Percentiles rank a stretch among this genome's conserved stretches.
These are phyloP conservation scores for Amphimallon solstitiale DNA, from an alignment of 2,888 invertebrate species.

Conservation along the genomic window DNA sequence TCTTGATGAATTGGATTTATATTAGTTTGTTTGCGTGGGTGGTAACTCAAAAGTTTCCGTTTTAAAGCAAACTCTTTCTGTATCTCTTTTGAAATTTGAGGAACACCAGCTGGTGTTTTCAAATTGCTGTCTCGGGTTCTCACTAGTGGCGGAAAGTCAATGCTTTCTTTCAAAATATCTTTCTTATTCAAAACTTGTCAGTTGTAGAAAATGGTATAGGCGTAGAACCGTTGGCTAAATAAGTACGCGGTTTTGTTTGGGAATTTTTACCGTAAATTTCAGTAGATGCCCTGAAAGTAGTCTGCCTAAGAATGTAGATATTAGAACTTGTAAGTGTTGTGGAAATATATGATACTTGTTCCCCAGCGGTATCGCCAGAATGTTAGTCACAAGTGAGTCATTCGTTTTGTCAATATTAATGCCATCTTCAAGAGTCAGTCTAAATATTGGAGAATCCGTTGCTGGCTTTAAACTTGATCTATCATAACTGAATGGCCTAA, in stretches of 20 bases:
- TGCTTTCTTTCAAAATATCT: conserved; percentile 2
- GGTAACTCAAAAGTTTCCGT: conserved; percentile 38
- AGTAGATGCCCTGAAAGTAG: conserved; percentile 5
- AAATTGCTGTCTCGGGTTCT: neutral
- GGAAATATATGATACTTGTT: neutral
- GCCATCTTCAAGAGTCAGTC: conserved; percentile 21
- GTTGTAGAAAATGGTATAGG: conserved; percentile 3
- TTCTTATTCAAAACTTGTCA: neutral
- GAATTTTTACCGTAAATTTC: neutral
- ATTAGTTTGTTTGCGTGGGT: conserved; percentile 23
- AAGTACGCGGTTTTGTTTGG: conserved; percentile 12
- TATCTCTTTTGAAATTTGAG: conserved; percentile 19
- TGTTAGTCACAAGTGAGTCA: conserved; percentile 32
- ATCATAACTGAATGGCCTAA: neutral
- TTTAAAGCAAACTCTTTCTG: conserved; percentile 25
- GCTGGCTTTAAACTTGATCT: conserved; percentile 2
- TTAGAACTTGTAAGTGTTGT: conserved; percentile 17
- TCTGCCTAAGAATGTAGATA: conserved; percentile 40
- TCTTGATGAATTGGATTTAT: conserved; percentile 59
- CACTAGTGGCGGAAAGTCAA: neutral
- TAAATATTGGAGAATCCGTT: conserved; percentile 27
- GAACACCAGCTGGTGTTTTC: conserved; percentile 25
- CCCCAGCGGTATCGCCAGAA: neutral
- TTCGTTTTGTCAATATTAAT: conserved; percentile 1
- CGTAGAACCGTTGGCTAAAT: conserved; percentile 10